Evolutionary conservation across 2,113 vertebrate genomes (phyloP), one percentile per base, ranked within the genome.

Genomic region (Myxocyprinus asiaticus): DNA sequence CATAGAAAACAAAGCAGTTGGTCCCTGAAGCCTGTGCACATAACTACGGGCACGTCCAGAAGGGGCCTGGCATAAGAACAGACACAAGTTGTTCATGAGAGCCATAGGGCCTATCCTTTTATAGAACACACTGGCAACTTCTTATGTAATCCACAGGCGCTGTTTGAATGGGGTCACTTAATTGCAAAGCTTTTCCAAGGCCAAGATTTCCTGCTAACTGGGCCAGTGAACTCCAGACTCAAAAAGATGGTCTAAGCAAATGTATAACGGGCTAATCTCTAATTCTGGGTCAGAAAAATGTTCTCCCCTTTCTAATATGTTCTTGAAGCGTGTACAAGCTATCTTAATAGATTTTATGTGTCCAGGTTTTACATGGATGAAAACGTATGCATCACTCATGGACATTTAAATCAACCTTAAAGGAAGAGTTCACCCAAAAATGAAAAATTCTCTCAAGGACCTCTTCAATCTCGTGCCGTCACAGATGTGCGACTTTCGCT

Each of bases 91-190:
- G 0, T 74, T n/a, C 45, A 74, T 74, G 71, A 74, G 10, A 74
- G 71, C 58, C 73, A 76, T 62, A 44, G 8, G 22, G 22, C 22
- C 22, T 33, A 33, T 33, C 22, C 22, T 33, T 33, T 33, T 33
- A 33, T 33, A 33, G 22, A 33, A 3, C 22, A 33, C 22, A 33
- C 22, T 33, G 22, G 44, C 71, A 74, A 50, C 58, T 74, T 17
- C 73, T 76, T 76, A 76, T 65, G 73, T 76, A 76, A 76, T 55
- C 45, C 61, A 74, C 71, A 74, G 58, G 58, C 58, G 33, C 44
- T 74, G 15, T 42, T 45, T 63, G 44, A 74, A 74, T 74, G 71
- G 58, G 71, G 71, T 74, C 58, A 74, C 71, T 62, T n/a, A 45
- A 62, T 63, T 47, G 43, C 8, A n/a, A 48, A 62, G 71, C 58